These are phyloP conservation scores for Caenorhabditis auriculariae DNA, from an alignment of 2,888 invertebrate genomes.

Conservation along the genomic window DNA sequence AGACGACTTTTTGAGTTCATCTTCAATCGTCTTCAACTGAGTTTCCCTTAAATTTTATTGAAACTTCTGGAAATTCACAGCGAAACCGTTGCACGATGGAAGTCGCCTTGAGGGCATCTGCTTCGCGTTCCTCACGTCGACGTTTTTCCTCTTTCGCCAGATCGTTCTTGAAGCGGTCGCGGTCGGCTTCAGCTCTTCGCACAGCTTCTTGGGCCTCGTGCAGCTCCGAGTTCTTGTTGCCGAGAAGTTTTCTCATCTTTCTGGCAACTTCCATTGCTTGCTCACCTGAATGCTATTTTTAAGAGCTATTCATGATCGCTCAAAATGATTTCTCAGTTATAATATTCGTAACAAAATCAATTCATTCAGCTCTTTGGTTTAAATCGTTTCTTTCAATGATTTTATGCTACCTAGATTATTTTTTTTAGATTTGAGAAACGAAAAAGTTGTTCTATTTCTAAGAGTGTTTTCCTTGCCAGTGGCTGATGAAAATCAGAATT, in stretches of 20 bases:
- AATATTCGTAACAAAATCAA: no score
- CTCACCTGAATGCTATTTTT: constrained; percentile 23
- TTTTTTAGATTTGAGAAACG: no score
- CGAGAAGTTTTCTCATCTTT: constrained; percentile 16
- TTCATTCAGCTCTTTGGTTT: no score
- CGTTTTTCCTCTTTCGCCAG: constrained; percentile 23
- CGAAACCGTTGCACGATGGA: neutral
- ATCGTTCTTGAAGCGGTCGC: constrained; percentile 28
- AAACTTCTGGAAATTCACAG: neutral
- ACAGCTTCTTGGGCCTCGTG: constrained; percentile 21
- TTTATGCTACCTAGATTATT: no score
- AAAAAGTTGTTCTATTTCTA: no score
- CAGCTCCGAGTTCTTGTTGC: constrained; percentile 24
- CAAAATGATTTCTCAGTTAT: no score
- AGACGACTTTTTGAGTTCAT: constrained; percentile 15
- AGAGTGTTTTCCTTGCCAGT: no score
- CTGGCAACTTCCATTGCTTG: constrained; percentile 26
- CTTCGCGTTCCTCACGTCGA: constrained; percentile 20
- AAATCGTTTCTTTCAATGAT: no score
- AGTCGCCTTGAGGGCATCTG: no score
- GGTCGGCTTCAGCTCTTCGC: constrained; percentile 22
- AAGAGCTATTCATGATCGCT: no score
- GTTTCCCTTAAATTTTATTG: constrained; percentile 7
- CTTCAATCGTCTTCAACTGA: constrained; percentile 17
- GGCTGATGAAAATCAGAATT: no score